phyloP scores from a whole-genome alignment of 2,888 invertebrate genomes.

The Hydrotaea diabolus region DNA sequence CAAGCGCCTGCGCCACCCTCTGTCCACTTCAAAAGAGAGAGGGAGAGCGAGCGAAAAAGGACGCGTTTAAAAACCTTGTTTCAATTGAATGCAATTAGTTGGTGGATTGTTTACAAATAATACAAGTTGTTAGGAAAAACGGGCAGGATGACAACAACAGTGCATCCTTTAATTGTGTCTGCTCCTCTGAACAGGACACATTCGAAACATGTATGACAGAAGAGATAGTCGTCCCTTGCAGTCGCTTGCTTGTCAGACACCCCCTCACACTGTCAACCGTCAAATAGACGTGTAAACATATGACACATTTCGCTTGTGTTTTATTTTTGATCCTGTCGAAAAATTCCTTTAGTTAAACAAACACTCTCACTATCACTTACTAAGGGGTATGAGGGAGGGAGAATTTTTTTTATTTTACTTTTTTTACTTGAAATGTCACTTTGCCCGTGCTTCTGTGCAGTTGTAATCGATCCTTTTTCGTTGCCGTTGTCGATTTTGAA shows the following conservation, averaged over 20 bases:
- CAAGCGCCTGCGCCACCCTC: not conserved
- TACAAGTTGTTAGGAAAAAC: not conserved
- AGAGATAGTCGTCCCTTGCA: no score
- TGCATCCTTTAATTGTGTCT: not conserved
- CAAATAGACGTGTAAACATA: constrained; percentile 46
- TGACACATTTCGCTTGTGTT: constrained; percentile 25
- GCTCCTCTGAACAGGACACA: no score
- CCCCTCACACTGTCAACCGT: not conserved
- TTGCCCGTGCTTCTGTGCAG: not conserved
- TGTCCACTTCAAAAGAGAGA: no score
- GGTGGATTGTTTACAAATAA: not conserved
- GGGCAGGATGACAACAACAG: not conserved
- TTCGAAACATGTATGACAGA: no score
- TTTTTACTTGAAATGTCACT: not conserved
- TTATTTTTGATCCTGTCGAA: not conserved
- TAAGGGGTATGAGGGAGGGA: not conserved
- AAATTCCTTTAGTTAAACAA: constrained; percentile 22
- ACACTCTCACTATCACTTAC: not conserved
- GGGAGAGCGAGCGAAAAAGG: not conserved
- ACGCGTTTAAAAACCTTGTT: not conserved
- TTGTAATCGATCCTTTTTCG: constrained; percentile 6
- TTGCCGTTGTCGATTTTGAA: not conserved
- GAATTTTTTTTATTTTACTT: not conserved
- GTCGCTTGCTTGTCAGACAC: not conserved
- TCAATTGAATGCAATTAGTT: constrained; percentile 4